Evolutionary conservation across 2,888 invertebrate species (phyloP).

Genomic region (Gymnoscelis rufifasciata): DNA sequence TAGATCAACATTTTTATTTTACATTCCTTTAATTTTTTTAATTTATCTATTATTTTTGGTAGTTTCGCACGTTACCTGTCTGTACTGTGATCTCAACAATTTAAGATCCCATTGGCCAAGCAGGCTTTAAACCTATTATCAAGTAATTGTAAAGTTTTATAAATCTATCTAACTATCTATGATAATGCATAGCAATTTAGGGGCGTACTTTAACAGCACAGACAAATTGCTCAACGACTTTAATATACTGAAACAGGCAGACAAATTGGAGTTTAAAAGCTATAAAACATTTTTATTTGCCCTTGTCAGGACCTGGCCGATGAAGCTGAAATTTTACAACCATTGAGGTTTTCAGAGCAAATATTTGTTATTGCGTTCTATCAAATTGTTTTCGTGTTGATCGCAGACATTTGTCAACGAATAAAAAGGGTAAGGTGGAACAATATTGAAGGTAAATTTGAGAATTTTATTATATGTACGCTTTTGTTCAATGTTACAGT

Average conservation of each 20-base stretch:
- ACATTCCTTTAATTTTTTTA: too few relatives aligned
- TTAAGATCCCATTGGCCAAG: too few relatives aligned
- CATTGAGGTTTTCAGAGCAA: slow-evolving; percentile 47
- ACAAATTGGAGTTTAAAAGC: slow-evolving; percentile 44
- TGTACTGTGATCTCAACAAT: too few relatives aligned
- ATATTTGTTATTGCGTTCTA: slow-evolving; percentile 46
- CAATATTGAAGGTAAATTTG: slow-evolving; percentile 1
- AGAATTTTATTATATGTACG: too few relatives aligned
- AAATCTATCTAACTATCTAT: too few relatives aligned
- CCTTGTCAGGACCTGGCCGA: slow-evolving; percentile 44
- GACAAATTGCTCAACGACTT: slow-evolving; percentile 28
- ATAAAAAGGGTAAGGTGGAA: slow-evolving; percentile 21
- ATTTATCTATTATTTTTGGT: too few relatives aligned
- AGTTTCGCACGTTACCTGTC: too few relatives aligned
- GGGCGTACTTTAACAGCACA: slow-evolving; percentile 24
- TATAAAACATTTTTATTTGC: slow-evolving; percentile 54
- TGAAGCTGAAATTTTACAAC: slow-evolving; percentile 49
- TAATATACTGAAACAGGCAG: slow-evolving; percentile 36
- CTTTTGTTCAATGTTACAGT: too few relatives aligned
- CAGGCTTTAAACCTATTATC: too few relatives aligned
- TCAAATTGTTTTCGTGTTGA: slow-evolving; percentile 44
- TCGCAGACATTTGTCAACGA: slow-evolving; percentile 26
- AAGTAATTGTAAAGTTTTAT: too few relatives aligned
- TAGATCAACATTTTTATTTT: too few relatives aligned
- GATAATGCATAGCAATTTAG: too few relatives aligned